Base-by-base conservation (phyloP, 2,888 invertebrate genomes). In the Physocephala rufipes region DNA sequence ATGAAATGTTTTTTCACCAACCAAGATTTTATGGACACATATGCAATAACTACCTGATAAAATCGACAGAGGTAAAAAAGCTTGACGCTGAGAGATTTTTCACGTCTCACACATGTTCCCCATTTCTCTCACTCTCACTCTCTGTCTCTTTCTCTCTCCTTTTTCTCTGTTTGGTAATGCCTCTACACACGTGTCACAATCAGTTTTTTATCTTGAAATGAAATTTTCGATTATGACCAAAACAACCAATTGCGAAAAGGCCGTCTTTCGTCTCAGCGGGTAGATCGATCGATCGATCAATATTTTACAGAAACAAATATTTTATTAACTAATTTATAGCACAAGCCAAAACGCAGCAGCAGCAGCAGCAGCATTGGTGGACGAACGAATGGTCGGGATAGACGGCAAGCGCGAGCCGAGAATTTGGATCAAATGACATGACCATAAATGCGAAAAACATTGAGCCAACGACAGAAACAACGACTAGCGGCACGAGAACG, bases 311-410 rank as follows among this genome's bases (percentile, higher is more conserved):
- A 79, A 76, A 76, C 76, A 76, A 76, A 78, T 78, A 78, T 82
- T 82, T 83, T 82, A 82, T 83, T 82, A 82, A 80, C 79, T 83
- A 84, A 82, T 83, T 84, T 83, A 82, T 83, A 84, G 84, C 83
- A 83, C 83, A 83, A 80, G 84, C 81, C 83, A 74, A 74, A 74
- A 47, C 67, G 55, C 43, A 36, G 45, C 59, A 59, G 19, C 36
- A 13, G 45, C 59, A 43, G 36, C 36, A 36, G 36, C 36, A 36
- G 36, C 36, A 36, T n/a, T n/a, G n/a, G n/a, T n/a, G n/a, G n/a
- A n/a, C n/a, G n/a, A n/a, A n/a, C n/a, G n/a, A n/a, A n/a, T n/a
- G n/a, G n/a, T n/a, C n/a, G n/a, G n/a, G n/a, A n/a, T 4, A 36
- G 9, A 15, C 58, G 43, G 58, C 43, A 67, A 67, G 58, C 45